Conservation (phyloP, 2,797 vertebrate species). For the Aplochiton taeniatus region DNA sequence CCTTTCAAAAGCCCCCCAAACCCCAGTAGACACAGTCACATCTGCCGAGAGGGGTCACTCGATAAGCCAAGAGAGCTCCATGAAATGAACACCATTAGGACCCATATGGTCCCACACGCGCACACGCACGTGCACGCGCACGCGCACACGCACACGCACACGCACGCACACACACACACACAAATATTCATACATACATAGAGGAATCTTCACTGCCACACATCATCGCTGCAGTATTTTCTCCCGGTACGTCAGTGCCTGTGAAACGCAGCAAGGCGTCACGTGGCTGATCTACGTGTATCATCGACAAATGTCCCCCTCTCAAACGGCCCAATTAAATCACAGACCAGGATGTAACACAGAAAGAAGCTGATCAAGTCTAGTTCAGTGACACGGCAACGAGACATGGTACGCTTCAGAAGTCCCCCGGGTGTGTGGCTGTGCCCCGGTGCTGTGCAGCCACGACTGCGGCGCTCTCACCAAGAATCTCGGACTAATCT, state of each 20-base stretch:
- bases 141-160: not conserved
- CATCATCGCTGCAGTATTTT: not conserved
- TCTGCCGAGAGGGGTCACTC: slow-evolving; percentile 56
- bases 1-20: slow-evolving; percentile 52
- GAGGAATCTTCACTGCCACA: not conserved
- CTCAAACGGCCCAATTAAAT: too few species aligned
- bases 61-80: slow-evolving; percentile 45
- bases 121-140: slow-evolving; percentile 4
- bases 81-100: slow-evolving; percentile 50
- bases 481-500: not conserved
- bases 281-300: too few species aligned
- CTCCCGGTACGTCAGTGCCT: too few species aligned
- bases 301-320: too few species aligned
- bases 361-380: too few species aligned
- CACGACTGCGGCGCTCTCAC: not conserved
- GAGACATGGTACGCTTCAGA: too few species aligned
- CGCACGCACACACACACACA: slow-evolving; percentile 9
- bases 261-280: too few species aligned
- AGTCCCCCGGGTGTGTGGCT: too few species aligned
- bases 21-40: slow-evolving; percentile 61
- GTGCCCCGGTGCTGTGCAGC: too few species aligned
- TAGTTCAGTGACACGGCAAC: too few species aligned
- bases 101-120: slow-evolving; percentile 31
- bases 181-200: slow-evolving; percentile 8
- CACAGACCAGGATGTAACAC: too few species aligned